A percentile compares a stretch with the other conserved stretches of the same genome.
phyloP scores from a whole-genome alignment of 2,113 vertebrate species.

The Anguilla rostrata region DNA sequence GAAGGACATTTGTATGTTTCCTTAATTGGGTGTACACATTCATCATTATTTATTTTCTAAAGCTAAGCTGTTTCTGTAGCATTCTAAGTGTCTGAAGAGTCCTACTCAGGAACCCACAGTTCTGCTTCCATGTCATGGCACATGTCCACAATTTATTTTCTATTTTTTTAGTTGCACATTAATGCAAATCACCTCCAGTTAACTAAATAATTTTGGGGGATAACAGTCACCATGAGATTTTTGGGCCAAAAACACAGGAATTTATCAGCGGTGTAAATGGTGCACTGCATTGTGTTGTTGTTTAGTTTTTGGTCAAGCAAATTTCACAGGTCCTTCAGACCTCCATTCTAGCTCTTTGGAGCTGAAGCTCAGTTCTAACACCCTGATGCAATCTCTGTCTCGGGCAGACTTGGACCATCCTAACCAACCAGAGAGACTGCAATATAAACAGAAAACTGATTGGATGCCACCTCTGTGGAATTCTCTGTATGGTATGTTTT shows the following conservation, averaged over 20 bases:
- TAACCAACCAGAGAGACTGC: slow-evolving; percentile 37
- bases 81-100: too few species aligned
- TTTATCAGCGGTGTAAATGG: not conserved
- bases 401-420: slow-evolving; percentile 20
- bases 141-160: too few species aligned
- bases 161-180: too few species aligned
- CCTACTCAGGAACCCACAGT: too few species aligned
- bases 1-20: not conserved
- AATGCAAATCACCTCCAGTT: too few species aligned
- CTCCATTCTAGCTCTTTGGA: not conserved
- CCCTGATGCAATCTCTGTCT: slow-evolving; percentile 19
- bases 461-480: slow-evolving; percentile 51
- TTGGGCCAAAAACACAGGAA: not conserved
- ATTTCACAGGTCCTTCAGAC: slow-evolving; percentile 7
- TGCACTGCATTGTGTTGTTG: not conserved
- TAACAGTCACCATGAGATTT: not conserved
- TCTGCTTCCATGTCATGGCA: too few species aligned
- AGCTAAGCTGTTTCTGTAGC: too few species aligned
- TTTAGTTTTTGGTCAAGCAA: slow-evolving; percentile 1
- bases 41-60: not conserved
- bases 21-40: not conserved
- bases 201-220: too few species aligned
- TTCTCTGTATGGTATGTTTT: slow-evolving; percentile 51
- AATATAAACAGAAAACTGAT: slow-evolving; percentile 54
- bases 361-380: slow-evolving; percentile 28